These are phyloP conservation scores for Heterodera schachtii DNA, from an alignment of 1,140 invertebrate genomes.

Conservation along the genomic window DNA sequence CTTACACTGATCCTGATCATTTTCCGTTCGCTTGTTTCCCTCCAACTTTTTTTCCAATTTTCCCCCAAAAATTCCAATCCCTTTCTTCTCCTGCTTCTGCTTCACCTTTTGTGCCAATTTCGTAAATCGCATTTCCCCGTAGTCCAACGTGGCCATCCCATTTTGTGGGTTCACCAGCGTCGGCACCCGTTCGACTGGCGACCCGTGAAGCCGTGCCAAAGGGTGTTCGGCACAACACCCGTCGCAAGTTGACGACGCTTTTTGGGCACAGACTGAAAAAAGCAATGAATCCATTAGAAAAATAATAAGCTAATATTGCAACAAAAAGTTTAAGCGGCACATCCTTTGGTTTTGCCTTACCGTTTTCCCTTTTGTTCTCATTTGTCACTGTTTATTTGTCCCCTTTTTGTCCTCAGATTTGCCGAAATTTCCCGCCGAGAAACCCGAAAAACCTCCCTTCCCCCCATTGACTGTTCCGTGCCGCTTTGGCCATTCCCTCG, in stretches of 20 bases:
- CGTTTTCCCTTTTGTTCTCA: background rate
- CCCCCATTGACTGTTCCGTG: background rate
- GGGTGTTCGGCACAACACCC: slow-evolving; percentile 36
- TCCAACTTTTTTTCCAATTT: no score
- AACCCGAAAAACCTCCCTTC: background rate
- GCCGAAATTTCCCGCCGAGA: slow-evolving; percentile 7
- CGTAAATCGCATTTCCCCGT: slow-evolving; percentile 38
- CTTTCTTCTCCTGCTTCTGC: background rate
- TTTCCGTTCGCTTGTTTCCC: no score
- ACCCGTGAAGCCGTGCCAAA: slow-evolving; percentile 25
- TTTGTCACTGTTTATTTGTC: background rate
- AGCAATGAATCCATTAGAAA: no score
- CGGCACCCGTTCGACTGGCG: slow-evolving; percentile 37
- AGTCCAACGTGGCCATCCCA: slow-evolving; percentile 41
- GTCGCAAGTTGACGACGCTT: background rate
- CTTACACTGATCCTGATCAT: no score
- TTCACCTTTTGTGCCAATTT: slow-evolving; percentile 40
- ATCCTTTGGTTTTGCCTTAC: background rate
- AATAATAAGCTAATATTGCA: background rate
- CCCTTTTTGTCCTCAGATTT: slow-evolving; percentile 11
- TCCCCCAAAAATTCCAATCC: background rate
- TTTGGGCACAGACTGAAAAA: slow-evolving; percentile 31
- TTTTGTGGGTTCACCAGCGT: slow-evolving; percentile 40
- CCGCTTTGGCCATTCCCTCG: background rate
- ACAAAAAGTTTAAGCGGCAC: slow-evolving; percentile 19